Conservation (phyloP, 1,140 invertebrate genomes). For the Drosophila burlai region DNA sequence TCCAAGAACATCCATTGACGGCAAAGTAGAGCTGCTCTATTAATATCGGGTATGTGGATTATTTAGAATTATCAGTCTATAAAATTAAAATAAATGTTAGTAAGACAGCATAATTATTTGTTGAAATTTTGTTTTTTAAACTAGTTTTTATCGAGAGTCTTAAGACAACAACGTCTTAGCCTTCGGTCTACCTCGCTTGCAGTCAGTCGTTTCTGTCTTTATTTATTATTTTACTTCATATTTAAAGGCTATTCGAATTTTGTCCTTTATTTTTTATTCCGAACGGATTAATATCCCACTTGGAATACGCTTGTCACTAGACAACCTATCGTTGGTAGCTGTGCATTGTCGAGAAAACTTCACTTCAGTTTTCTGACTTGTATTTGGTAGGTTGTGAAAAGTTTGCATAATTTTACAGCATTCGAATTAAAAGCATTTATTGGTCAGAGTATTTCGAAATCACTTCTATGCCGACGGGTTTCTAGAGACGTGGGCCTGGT, state of each 20-base stretch:
- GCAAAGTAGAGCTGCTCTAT: not conserved
- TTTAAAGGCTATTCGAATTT: not conserved
- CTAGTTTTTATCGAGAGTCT: not conserved
- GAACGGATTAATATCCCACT: no score
- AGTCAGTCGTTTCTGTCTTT: no score
- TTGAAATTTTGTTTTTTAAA: not conserved
- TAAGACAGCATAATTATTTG: not conserved
- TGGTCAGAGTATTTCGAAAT: constrained; percentile 9
- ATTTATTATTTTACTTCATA: no score
- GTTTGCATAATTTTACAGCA: not conserved
- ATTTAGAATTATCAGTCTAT: not conserved
- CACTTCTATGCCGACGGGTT: not conserved
- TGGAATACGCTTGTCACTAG: no score
- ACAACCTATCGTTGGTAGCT: no score
- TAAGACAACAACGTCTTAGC: no score
- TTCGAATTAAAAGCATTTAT: not conserved
- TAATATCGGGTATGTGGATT: constrained; percentile 1
- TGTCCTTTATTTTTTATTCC: not conserved
- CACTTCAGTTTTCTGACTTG: no score
- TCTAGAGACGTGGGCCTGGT: constrained; percentile 5
- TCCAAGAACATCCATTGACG: constrained; percentile 5
- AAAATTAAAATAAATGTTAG: not conserved
- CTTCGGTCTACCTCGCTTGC: not conserved
- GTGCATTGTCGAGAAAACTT: no score
- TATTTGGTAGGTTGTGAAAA: not conserved